Evolutionary conservation across 2,797 vertebrate genomes (phyloP).

Genomic region (Hafferia zeledoni): DNA sequence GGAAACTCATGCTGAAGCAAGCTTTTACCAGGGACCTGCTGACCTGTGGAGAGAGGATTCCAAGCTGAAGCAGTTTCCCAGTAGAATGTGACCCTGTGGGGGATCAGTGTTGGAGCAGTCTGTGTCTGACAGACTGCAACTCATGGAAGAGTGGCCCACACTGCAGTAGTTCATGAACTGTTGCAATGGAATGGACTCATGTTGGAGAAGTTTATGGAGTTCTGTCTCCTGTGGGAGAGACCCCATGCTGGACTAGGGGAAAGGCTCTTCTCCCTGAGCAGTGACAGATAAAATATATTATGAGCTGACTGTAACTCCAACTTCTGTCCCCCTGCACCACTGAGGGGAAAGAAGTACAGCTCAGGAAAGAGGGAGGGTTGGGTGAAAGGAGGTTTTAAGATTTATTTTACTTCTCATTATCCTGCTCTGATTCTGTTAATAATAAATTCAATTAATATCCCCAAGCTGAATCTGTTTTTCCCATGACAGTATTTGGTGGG

Average conservation of each 20-base stretch:
- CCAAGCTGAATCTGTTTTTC: fast-evolving
- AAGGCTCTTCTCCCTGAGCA: not conserved
- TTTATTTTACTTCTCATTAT: not conserved
- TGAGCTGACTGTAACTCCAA: not conserved
- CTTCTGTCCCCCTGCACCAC: not conserved
- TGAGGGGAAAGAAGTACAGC: not conserved
- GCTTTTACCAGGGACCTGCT: not conserved
- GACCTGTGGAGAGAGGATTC: not conserved
- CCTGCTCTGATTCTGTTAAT: not conserved
- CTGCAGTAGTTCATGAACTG: not conserved
- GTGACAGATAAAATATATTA: not conserved
- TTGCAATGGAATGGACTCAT: too few relatives aligned
- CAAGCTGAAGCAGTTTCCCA: not conserved
- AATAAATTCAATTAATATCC: not conserved
- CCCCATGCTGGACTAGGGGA: too few relatives aligned
- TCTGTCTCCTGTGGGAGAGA: not conserved
- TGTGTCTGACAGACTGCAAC: not conserved
- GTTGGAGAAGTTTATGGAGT: not conserved
- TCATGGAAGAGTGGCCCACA: not conserved
- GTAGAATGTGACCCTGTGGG: not conserved
- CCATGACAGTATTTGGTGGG: not conserved
- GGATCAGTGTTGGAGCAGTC: too few relatives aligned
- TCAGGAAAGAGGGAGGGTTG: not conserved
- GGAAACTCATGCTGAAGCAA: not conserved
- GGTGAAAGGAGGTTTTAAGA: not conserved